A percentile compares a stretch with the other conserved stretches of the same genome.
These are phyloP conservation scores for Mirounga angustirostris DNA, from an alignment of 2,113 vertebrate genomes.

Conservation along the genomic window DNA sequence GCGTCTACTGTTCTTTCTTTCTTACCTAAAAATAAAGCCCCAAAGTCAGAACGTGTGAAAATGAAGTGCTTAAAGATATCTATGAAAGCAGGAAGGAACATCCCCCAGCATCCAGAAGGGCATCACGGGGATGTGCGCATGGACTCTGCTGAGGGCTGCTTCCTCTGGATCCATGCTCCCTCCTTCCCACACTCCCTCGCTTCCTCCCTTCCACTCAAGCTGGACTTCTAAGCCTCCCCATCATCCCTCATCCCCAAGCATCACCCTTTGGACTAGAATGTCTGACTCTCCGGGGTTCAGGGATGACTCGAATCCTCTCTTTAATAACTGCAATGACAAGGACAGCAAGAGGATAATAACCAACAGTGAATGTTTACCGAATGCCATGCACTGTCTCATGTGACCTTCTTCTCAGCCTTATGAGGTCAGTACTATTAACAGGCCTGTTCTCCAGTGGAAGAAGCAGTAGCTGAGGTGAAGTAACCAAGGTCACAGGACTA, in stretches of 20 bases:
- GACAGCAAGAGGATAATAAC: not conserved
- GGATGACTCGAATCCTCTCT: not conserved
- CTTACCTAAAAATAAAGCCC: conserved; percentile 80
- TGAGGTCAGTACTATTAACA: not conserved
- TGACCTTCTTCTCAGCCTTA: not conserved
- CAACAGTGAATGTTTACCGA: not conserved
- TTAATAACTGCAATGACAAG: not conserved
- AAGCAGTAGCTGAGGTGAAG: not conserved
- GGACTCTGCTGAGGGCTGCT: not conserved
- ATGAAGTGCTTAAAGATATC: conserved; percentile 47
- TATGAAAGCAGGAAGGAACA: not conserved
- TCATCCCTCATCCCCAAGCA: not conserved
- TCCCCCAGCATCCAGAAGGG: not conserved
- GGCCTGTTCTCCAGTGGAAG: not conserved
- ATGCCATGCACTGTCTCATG: accelerated
- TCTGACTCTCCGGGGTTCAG: not conserved
- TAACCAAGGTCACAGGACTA: not conserved
- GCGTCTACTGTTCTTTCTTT: conserved; percentile 60
- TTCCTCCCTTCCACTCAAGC: not conserved
- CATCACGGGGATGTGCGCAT: not conserved
- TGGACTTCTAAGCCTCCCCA: not conserved
- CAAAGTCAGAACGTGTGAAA: conserved; percentile 61
- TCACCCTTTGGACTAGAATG: not conserved
- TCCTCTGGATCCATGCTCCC: not conserved
- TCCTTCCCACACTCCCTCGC: too few relatives aligned